Evolutionary conservation across 2,888 invertebrate genomes (phyloP).

Genomic region (Thereva unica): DNA sequence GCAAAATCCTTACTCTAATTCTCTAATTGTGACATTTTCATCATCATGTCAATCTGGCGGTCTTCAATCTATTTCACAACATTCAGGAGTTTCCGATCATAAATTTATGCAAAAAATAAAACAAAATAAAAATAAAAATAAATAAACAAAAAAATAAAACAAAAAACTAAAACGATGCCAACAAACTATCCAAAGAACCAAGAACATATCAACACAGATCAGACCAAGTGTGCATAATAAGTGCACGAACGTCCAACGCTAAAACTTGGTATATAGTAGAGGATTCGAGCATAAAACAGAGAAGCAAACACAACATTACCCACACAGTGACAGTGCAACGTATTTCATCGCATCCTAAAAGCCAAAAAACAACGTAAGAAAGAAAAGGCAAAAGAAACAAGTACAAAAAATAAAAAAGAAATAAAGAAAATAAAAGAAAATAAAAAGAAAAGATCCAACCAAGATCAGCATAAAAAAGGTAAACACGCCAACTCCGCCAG

Average conservation of each 20-base stretch:
- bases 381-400: too few species aligned
- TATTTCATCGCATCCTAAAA: background rate
- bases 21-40: too few species aligned
- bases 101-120: background rate
- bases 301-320: constrained; percentile 22
- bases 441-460: too few species aligned
- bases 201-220: constrained; percentile 12
- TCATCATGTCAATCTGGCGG: too few species aligned
- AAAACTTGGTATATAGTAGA: background rate
- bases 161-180: background rate
- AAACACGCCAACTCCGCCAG: constrained; percentile 14
- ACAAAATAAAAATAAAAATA: constrained; percentile 4
- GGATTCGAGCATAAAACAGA: constrained; percentile 18
- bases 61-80: too few species aligned
- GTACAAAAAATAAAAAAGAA: constrained; percentile 15
- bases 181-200: background rate
- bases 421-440: constrained; percentile 28
- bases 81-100: background rate
- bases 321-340: constrained; percentile 19
- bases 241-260: constrained; percentile 19
- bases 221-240: constrained; percentile 34
- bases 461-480: constrained; percentile 22
- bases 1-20: too few species aligned
- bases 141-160: constrained; percentile 3
- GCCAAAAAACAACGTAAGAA: too few species aligned